phyloP scores from a whole-genome alignment of 1,140 invertebrate genomes.

The Sarcophaga peregrina region DNA sequence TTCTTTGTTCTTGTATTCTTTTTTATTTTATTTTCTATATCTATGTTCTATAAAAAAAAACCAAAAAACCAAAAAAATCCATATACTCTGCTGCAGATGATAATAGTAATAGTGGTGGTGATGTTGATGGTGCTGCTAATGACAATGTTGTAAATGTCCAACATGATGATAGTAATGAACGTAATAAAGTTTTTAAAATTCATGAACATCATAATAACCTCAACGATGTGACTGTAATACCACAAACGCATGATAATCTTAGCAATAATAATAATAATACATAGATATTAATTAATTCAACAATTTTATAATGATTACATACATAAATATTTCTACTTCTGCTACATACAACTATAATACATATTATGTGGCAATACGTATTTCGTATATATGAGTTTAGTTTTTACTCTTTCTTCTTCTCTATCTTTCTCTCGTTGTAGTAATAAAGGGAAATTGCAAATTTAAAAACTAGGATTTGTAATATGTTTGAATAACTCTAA shows the following conservation, averaged over 20 bases:
- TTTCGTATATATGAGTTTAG: no score
- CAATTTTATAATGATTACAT: no score
- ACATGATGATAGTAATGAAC: background rate
- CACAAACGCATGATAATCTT: background rate
- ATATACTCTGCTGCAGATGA: background rate
- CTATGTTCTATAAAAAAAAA: background rate
- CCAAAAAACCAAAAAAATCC: background rate
- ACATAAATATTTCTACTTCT: no score
- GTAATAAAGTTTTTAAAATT: background rate
- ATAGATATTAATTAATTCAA: no score
- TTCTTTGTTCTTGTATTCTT: background rate
- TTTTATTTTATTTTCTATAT: constrained; percentile 12
- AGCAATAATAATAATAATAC: background rate
- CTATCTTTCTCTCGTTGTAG: no score
- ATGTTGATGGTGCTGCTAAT: background rate
- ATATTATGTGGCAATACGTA: no score
- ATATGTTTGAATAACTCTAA: no score
- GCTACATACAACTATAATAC: no score
- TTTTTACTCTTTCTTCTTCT: no score
- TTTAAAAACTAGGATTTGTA: no score
- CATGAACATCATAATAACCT: constrained; percentile 7
- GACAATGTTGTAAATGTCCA: background rate
- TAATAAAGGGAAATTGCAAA: no score
- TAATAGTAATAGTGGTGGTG: background rate
- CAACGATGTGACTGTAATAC: background rate